Conservation (phyloP, 2,113 vertebrate species). For the Cyanoramphus novaezelandiae region DNA sequence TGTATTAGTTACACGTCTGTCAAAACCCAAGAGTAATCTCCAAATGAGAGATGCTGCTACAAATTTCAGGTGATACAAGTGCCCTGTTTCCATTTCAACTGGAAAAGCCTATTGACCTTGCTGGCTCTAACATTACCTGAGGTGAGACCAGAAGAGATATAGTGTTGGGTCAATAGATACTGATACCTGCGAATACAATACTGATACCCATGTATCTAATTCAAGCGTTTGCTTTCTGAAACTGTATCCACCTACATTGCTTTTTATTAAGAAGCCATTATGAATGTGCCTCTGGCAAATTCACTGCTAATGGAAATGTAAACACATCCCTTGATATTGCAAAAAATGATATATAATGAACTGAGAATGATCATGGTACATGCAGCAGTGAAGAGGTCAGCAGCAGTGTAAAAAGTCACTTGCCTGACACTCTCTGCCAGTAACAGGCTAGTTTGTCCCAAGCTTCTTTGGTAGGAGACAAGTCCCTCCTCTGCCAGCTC, state of each 20-base stretch:
- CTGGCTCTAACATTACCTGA: conserved; percentile 49
- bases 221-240: conserved; percentile 57
- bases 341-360: background rate
- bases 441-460: background rate
- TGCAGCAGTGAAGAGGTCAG: fast-evolving
- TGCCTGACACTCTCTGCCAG: background rate
- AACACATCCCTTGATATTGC: background rate
- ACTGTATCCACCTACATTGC: conserved; percentile 17
- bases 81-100: conserved; percentile 59
- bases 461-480: background rate
- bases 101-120: conserved; percentile 46
- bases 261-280: conserved; percentile 9
- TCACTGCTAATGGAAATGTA: background rate
- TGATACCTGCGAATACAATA: conserved; percentile 53
- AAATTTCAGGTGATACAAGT: conserved; percentile 49
- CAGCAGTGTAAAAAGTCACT: background rate
- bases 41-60: conserved; percentile 28
- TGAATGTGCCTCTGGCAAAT: background rate
- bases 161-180: conserved; percentile 52
- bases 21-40: conserved; percentile 4
- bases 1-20: conserved; percentile 46
- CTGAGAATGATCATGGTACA: fast-evolving
- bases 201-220: conserved; percentile 65
- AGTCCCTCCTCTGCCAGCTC: background rate
- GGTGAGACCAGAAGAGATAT: conserved; percentile 51